A percentile compares a stretch with the other conserved stretches of the same genome.
phyloP scores from a whole-genome alignment of 2,797 vertebrate species.

The Acropternis orthonyx region DNA sequence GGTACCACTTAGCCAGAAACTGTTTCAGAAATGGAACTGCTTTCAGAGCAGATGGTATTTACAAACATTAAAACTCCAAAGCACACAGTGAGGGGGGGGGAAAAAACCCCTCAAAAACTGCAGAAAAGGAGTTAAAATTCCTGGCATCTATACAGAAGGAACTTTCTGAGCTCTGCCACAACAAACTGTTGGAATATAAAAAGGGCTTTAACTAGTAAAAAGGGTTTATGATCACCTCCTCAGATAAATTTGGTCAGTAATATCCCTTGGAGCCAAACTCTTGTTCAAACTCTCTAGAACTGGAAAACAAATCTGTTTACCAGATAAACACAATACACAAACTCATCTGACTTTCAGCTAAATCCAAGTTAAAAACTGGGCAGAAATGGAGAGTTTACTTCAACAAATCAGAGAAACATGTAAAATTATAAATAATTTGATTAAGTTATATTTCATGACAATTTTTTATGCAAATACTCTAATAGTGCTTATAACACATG shows the following conservation, averaged over 20 bases:
- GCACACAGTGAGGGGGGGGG: not conserved
- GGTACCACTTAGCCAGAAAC: not conserved
- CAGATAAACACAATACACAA: not conserved
- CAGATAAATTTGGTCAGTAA: not conserved
- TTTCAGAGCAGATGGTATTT: conserved; percentile 27
- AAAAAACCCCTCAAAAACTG: not conserved
- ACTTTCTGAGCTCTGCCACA: not conserved
- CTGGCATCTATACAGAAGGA: not conserved
- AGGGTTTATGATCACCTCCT: not conserved
- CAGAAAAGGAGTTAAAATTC: not conserved
- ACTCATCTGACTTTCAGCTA: not conserved
- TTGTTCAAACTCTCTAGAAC: not conserved
- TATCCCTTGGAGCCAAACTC: not conserved
- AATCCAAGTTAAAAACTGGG: not conserved
- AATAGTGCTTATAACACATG: not conserved
- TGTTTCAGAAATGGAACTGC: not conserved
- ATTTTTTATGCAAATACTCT: not conserved
- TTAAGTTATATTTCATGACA: not conserved
- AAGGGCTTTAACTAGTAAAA: not conserved
- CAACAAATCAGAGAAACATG: conserved; percentile 7
- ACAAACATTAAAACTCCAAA: not conserved
- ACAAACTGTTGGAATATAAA: not conserved
- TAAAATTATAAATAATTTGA: conserved; percentile 7
- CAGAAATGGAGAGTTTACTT: not conserved
- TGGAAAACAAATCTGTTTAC: not conserved